Conservation (phyloP, 2,888 invertebrate genomes). For the Drosophila lutescens region DNA sequence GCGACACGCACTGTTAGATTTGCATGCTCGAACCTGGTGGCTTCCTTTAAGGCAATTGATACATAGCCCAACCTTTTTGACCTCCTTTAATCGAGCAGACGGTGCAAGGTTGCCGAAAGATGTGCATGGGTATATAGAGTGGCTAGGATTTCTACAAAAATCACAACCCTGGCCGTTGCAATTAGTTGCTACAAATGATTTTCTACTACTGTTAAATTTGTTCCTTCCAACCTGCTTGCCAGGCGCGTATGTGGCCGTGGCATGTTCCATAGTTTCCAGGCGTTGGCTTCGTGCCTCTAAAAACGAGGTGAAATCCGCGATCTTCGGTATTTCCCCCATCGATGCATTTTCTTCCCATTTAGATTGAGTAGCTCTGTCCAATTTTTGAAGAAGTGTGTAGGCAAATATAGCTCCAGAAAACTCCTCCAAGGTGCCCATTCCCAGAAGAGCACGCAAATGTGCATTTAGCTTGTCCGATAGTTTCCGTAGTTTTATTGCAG, state of each 20-base stretch:
- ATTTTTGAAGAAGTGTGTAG: no score
- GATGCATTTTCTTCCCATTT: no score
- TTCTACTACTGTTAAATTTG: not conserved
- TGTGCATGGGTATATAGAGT: not conserved
- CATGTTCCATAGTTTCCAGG: conserved; percentile 2
- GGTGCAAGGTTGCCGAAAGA: not conserved
- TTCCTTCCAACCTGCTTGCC: not conserved
- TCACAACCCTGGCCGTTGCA: no score
- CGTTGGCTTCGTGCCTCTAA: no score
- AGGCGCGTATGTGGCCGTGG: not conserved
- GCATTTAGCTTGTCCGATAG: not conserved
- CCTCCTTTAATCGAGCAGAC: not conserved
- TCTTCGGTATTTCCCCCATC: no score
- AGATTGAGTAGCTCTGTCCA: no score
- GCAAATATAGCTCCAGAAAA: not conserved
- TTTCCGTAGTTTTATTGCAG: not conserved
- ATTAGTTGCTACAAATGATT: not conserved
- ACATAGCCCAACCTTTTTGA: no score
- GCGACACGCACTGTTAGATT: no score
- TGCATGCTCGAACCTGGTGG: not conserved
- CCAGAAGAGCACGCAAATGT: not conserved
- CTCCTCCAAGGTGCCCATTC: conserved; percentile 1
- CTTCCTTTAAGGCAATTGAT: not conserved
- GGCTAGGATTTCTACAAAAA: no score
- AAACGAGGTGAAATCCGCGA: no score